Evolutionary conservation across 2,797 vertebrate genomes (phyloP), one percentile per base, ranked within the genome.

Genomic region (Avahi laniger): DNA sequence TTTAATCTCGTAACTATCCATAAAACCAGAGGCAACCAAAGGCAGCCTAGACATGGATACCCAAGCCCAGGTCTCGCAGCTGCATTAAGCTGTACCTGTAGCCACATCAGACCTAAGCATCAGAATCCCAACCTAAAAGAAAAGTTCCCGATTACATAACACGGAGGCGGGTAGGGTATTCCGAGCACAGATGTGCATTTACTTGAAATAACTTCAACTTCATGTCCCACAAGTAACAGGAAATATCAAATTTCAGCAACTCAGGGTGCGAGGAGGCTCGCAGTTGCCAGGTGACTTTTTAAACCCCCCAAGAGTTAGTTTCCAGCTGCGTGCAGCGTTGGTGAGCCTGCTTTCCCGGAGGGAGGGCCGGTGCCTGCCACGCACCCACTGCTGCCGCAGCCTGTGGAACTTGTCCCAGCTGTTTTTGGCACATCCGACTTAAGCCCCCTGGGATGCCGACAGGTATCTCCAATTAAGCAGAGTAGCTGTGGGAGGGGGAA

Each of bases 391-490:
- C 5, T 12, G 22, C 75, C 94, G 24, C 20, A 35, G 70, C 79
- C 95, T 76, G 43, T 15, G 61, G 86, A 94, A 80, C 93, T 94
- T 94, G 52, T 96, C 95, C 2, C n/a, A 63, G 81, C 96, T 97
- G 41, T 95, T 97, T 97, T 98, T 94, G 95, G 96, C 96, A 94
- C 90, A 69, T 92, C 93, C 96, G 96, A 73, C 73, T 92, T 82
- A 88, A 97, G 59, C 69, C 82, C 63, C 30, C 4, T 67, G 83
- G 87, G 90, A 94, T 91, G 93, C 0, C 3, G 90, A 79, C 81
- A 97, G 92, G 78, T 95, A 97, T 97, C 93, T 75, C 97, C 97
- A 98, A 96, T 97, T 97, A 97, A 98, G 97, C 95, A 97, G 48
- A 79, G 96, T 96, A 87, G 93, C 96, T 83, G 81, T 93, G 67